Percentiles rank a stretch among this genome's conserved stretches.
Conservation (phyloP, 2,113 vertebrate species). For the Hemichromis elongatus region DNA sequence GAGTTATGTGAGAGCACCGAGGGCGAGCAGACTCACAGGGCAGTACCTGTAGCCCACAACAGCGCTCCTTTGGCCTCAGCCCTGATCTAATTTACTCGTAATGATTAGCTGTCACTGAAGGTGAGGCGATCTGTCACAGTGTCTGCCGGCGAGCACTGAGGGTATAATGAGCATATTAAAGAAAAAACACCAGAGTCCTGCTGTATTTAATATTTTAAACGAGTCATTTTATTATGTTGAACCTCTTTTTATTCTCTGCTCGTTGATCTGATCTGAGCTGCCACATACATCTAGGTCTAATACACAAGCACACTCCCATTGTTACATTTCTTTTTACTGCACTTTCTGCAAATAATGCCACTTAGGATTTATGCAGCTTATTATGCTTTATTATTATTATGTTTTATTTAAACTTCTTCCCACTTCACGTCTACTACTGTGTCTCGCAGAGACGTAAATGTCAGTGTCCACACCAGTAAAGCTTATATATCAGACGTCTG, state of each 20-base stretch:
- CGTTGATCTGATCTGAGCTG: background rate
- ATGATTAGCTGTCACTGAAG: conserved; percentile 52
- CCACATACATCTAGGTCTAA: background rate
- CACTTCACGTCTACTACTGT: background rate
- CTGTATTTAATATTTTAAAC: background rate
- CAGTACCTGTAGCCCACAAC: conserved; percentile 1
- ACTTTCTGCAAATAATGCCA: background rate
- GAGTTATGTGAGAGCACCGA: background rate
- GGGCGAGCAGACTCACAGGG: background rate
- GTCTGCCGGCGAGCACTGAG: background rate
- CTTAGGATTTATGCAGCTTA: background rate
- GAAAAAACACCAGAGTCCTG: conserved; percentile 13
- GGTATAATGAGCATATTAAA: background rate
- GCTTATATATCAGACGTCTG: conserved; percentile 37
- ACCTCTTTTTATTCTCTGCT: background rate
- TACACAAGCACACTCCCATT: background rate
- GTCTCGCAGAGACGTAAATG: background rate
- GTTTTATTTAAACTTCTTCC: background rate
- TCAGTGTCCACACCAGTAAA: conserved; percentile 40
- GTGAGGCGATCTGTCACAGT: conserved; percentile 21
- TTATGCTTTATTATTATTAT: background rate
- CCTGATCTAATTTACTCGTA: conserved; percentile 38
- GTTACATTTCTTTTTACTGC: background rate
- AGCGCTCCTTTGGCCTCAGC: conserved; percentile 3
- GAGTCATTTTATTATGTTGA: conserved; percentile 2